Base-by-base conservation (phyloP, 53 echinoderm and acorn worm genomes). In the Patiria pectinifera region DNA sequence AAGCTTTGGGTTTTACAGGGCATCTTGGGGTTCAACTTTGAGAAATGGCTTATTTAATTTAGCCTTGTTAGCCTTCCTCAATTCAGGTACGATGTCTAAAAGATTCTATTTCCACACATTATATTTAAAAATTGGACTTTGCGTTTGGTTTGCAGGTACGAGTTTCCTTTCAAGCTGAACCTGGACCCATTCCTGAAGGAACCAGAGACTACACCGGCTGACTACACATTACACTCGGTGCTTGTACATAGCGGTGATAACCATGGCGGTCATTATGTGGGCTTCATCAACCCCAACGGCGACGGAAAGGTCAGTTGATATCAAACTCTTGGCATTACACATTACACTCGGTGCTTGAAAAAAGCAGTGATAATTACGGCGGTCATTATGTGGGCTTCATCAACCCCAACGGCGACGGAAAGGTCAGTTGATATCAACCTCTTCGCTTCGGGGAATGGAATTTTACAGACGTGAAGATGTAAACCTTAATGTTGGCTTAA, bases 311-410 rank as follows among this genome's bases (percentile, higher is more conserved):
- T 96, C 35, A 92, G 86, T 53, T 21, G 66, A 24, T 44, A 22
- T 85, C 8, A 85, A 35, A 7, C 8, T 5, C 53, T 53, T 53
- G 5, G 8, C 53, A 35, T 35, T 98, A 96, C 91, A 96, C 98
- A 8, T 94, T 98, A 63, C 96, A 98, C 88, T 97, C 98, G 59
- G 98, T 98, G 89, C 94, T 96, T 61, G n/a, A n/a, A n/a, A n/a
- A n/a, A n/a, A 98, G 98, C 24, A 96, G 98, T 19, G 98, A 98
- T 72, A 98, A 98, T 82, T 96, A 98, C 60, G 98, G 98, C 16
- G 98, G 98, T 6, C 98, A 98, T 86, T 98, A 98, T 62, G 98
- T 98, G 26, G 98, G 96, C 62, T 98, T 96, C 93, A 98, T 98
- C 91, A 98, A 95, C 76, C 96, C 98, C 0, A 96, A 91, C 79